Percentiles rank a stretch among this genome's conserved stretches.
These are phyloP conservation scores for Anthopleura sola DNA, from an alignment of 64 coral and sea anemone species.

Conservation along the genomic window DNA sequence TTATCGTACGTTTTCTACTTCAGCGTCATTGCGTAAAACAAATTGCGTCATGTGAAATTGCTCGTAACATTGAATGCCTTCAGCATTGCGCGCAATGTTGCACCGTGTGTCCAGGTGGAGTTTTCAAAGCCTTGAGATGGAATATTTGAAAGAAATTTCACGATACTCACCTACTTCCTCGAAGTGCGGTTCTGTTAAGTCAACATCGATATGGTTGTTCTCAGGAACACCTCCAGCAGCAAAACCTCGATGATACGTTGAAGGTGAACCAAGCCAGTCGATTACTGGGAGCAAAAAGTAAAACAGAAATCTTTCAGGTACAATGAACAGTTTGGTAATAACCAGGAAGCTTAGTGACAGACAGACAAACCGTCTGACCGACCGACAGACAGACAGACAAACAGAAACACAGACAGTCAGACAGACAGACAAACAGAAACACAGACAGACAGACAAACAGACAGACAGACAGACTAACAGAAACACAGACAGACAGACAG, in stretches of 20 bases:
- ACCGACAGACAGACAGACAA: no score
- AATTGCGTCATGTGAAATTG: no score
- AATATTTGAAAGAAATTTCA: not conserved
- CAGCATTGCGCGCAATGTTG: no score
- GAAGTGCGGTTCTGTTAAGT: not conserved
- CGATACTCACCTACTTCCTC: constrained; percentile 15
- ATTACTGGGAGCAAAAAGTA: not conserved
- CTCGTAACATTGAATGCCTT: no score
- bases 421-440: no score
- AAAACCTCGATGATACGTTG: not conserved
- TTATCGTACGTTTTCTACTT: no score
- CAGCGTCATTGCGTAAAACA: no score
- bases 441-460: no score
- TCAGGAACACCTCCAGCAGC: not conserved
- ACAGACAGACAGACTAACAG: no score
- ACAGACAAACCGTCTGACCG: not conserved
- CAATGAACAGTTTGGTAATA: no score
- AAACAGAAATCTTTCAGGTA: not conserved
- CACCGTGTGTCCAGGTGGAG: no score
- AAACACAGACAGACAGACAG: not conserved
- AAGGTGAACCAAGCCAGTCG: not conserved
- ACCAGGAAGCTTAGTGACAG: not conserved
- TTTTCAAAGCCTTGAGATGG: not conserved
- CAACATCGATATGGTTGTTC: not conserved
- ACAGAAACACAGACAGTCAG: no score